These are phyloP conservation scores for Borostomias antarcticus DNA, from an alignment of 2,797 vertebrate species.

Conservation along the genomic window DNA sequence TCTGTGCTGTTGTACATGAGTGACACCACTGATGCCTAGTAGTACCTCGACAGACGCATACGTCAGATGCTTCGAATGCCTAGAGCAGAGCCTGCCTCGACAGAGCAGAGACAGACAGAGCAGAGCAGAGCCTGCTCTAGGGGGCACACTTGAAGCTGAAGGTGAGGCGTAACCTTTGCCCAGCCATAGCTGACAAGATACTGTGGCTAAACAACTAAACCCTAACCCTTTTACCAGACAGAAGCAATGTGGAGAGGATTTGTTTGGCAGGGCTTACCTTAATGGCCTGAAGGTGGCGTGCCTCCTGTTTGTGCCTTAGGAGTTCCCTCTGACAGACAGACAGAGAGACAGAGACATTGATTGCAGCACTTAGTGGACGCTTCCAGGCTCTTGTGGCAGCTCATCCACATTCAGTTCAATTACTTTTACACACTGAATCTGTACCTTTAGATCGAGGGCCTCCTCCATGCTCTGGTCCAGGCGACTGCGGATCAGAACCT, in stretches of 20 bases:
- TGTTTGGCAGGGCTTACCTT: conserved; percentile 82
- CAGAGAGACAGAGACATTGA: conserved; percentile 12
- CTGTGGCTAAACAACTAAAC: neutral
- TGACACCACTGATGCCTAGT: neutral
- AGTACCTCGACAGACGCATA: neutral
- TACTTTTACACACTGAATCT: conserved; percentile 45
- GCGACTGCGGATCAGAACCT: conserved; percentile 93
- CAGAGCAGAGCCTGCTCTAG: neutral
- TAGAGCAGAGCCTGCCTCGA: neutral
- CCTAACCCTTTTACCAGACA: conserved; percentile 31
- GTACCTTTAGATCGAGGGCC: conserved; percentile 95
- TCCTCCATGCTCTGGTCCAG: conserved; percentile 96
- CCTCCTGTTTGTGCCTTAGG: conserved; percentile 93
- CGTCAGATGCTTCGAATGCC: neutral
- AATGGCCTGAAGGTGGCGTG: conserved; percentile 92
- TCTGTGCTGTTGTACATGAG: neutral
- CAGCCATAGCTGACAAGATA: conserved; percentile 1
- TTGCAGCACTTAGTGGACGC: conserved; percentile 12
- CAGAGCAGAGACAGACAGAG: too few relatives aligned
- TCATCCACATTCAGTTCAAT: conserved; percentile 54
- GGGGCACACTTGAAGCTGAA: neutral
- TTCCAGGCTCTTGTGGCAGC: conserved; percentile 18
- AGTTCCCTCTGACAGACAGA: conserved; percentile 86
- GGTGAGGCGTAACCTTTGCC: too few relatives aligned
- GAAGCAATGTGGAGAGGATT: conserved; percentile 24